Percentiles rank a stretch among this genome's conserved stretches.
phyloP scores from a whole-genome alignment of 2,888 invertebrate genomes.

The Tenthredo mesomela region DNA sequence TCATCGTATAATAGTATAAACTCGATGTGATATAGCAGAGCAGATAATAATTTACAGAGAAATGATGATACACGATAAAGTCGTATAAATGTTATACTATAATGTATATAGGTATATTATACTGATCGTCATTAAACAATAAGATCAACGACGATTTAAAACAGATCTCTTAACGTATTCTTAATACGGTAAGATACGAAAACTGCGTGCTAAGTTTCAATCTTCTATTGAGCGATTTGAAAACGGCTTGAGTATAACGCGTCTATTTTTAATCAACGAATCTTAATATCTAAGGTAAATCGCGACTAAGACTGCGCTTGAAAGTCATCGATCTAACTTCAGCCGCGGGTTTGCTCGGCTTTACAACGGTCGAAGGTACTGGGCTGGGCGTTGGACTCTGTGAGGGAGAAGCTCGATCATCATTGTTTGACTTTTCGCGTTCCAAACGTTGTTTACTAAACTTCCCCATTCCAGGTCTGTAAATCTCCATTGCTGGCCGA shows the following conservation, averaged over 20 bases:
- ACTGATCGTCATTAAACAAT: neutral
- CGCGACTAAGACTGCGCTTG: constrained; percentile 74
- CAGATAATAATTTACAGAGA: neutral
- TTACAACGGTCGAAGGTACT: constrained; percentile 55
- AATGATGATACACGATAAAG: neutral
- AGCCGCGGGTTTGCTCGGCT: constrained; percentile 60
- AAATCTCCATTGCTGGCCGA: constrained; percentile 93
- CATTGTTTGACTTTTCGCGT: constrained; percentile 73
- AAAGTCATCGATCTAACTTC: constrained; percentile 76
- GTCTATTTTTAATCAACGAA: neutral
- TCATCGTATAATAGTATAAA: neutral
- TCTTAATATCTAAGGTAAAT: constrained; percentile 64
- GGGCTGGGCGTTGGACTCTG: constrained; percentile 73
- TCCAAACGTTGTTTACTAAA: constrained; percentile 84
- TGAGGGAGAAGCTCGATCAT: constrained; percentile 72
- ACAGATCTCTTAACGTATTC: neutral
- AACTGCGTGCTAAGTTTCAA: constrained; percentile 1
- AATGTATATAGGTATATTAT: neutral
- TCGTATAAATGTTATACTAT: neutral
- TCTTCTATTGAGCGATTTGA: neutral
- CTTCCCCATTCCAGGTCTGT: constrained; percentile 93
- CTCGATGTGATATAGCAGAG: neutral
- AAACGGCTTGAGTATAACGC: constrained; percentile 2
- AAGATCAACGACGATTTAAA: neutral
- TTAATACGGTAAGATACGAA: neutral